These are phyloP conservation scores for Calameuta idolon DNA, from an alignment of 2,888 invertebrate species.

Conservation along the genomic window DNA sequence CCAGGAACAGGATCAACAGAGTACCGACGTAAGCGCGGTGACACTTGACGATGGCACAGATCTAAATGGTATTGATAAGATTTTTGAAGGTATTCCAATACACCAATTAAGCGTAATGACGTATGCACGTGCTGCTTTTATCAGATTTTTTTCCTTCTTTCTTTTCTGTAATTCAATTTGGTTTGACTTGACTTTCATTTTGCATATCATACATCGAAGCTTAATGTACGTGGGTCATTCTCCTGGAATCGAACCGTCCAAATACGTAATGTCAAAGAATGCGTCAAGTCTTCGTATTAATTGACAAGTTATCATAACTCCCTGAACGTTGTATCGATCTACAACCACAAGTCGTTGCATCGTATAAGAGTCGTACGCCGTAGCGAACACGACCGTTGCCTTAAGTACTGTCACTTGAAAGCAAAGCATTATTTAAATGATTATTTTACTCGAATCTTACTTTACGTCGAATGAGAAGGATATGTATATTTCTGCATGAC, in stretches of 20 bases:
- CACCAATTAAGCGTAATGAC: conserved; percentile 67
- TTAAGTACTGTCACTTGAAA: background rate
- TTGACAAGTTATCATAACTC: background rate
- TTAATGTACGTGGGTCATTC: conserved; percentile 53
- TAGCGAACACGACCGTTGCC: background rate
- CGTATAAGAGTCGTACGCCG: background rate
- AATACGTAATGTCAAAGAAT: conserved; percentile 1
- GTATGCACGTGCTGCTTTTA: conserved; percentile 50
- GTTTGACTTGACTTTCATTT: conserved; percentile 32
- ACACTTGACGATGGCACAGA: conserved; percentile 70
- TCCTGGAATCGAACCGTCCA: conserved; percentile 32
- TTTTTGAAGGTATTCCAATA: conserved; percentile 69
- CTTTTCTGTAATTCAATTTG: conserved; percentile 27
- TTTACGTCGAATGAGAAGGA: background rate
- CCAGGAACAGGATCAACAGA: conserved; percentile 74
- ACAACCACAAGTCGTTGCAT: background rate
- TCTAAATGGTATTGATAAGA: conserved; percentile 71
- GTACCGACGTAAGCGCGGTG: conserved; percentile 68
- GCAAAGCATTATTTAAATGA: background rate
- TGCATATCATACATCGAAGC: conserved; percentile 35
- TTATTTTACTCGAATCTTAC: background rate
- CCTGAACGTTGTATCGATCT: background rate
- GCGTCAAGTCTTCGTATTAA: background rate
- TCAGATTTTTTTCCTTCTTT: conserved; percentile 11
- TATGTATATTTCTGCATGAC: background rate